These are phyloP conservation scores for Ranitomeya imitator DNA, from an alignment of 2,113 vertebrate species.

Conservation along the genomic window DNA sequence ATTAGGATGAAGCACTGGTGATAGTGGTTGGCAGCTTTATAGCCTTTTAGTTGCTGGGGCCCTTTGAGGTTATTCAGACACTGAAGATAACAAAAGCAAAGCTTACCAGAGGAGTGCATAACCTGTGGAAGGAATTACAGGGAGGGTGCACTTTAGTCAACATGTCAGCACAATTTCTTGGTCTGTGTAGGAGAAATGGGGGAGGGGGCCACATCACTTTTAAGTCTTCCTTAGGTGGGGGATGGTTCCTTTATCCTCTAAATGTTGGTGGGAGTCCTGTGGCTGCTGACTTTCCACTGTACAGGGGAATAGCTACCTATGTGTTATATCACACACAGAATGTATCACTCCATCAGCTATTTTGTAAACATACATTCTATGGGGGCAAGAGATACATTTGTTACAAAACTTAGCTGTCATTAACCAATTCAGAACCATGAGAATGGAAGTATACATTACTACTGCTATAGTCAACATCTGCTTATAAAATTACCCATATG, in stretches of 20 bases:
- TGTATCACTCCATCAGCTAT: no score
- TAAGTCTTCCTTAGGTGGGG: not conserved
- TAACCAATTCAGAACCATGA: no score
- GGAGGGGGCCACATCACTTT: conserved; percentile 27
- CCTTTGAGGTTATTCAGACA: not conserved
- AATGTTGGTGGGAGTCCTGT: not conserved
- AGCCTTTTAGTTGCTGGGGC: not conserved
- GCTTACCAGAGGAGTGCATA: not conserved
- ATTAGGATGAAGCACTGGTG: not conserved
- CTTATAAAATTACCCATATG: no score
- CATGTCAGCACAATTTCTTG: conserved; percentile 32
- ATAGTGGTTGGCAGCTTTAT: not conserved
- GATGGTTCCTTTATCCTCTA: not conserved
- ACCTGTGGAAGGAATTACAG: conserved; percentile 3
- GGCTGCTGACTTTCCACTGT: not conserved
- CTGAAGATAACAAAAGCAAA: conserved; percentile 4
- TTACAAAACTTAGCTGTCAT: no score
- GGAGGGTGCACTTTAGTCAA: conserved; percentile 12
- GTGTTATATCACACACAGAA: no score
- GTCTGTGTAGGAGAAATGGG: conserved; percentile 9
- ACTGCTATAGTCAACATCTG: no score
- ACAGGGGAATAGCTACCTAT: not conserved
- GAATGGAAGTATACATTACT: no score
- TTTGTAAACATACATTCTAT: no score
- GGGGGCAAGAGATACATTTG: no score